Evolutionary conservation across 2,797 vertebrate species (phyloP).

Genomic region (Gymnothorax javanicus): DNA sequence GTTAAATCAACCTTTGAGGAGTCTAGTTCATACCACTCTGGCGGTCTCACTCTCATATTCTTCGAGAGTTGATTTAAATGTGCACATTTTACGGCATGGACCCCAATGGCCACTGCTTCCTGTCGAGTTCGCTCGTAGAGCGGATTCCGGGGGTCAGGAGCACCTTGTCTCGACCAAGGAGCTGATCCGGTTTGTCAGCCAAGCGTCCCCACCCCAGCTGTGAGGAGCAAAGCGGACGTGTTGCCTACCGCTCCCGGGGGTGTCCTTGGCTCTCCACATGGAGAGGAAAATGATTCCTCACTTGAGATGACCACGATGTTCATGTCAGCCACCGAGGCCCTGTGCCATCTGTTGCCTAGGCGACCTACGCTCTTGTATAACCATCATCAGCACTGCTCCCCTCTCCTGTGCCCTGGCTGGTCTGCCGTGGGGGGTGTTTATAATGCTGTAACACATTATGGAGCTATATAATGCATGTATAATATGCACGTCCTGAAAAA

Average conservation of each 20-base stretch:
- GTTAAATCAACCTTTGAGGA: no score
- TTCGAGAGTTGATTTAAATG: no score
- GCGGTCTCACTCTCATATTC: no score
- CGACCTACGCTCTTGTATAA: not conserved
- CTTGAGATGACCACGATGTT: not conserved
- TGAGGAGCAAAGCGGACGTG: not conserved
- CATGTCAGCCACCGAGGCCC: not conserved
- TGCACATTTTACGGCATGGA: no score
- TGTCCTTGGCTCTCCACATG: not conserved
- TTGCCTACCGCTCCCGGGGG: no score
- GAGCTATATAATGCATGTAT: not conserved
- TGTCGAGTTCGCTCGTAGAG: not conserved
- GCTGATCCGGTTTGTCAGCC: not conserved
- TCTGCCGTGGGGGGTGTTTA: not conserved
- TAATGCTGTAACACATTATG: not conserved
- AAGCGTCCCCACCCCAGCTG: not conserved
- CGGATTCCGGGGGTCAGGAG: not conserved
- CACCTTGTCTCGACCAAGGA: not conserved
- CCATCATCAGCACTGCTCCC: not conserved
- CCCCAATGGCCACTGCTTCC: not conserved
- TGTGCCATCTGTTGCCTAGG: conserved; percentile 15
- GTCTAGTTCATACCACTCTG: no score
- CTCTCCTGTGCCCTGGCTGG: not conserved
- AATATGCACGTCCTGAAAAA: not conserved
- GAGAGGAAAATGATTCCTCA: not conserved